Conservation (phyloP, 2,113 vertebrate genomes). For the Furnarius figulus region DNA sequence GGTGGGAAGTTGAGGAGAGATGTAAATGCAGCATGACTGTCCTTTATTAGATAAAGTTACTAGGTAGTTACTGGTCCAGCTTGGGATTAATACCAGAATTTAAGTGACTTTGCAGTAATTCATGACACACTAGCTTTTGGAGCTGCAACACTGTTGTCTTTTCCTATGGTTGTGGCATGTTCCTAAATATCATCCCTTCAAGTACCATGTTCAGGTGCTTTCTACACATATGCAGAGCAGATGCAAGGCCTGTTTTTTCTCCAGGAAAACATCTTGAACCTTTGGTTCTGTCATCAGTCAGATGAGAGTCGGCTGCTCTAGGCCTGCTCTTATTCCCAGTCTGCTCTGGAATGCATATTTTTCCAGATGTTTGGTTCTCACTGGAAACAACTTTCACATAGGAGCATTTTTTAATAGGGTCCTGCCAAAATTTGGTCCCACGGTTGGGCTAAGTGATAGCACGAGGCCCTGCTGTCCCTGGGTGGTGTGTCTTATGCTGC, state of each 20-base stretch:
- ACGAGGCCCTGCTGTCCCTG: neutral
- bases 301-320: neutral
- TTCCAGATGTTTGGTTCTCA: neutral
- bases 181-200: neutral
- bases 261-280: neutral
- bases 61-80: neutral
- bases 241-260: neutral
- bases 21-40: neutral
- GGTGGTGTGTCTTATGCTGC: neutral
- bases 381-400: neutral
- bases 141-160: neutral
- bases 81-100: neutral
- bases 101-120: neutral
- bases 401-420: neutral
- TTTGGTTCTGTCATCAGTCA: neutral
- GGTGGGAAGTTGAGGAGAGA: neutral
- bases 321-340: neutral
- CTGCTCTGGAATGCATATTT: neutral
- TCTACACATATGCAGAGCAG: slow-evolving; percentile 5
- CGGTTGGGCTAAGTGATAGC: neutral
- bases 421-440: neutral
- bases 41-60: neutral
- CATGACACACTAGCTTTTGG: neutral
- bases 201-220: neutral
- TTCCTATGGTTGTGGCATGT: neutral